phyloP scores from a whole-genome alignment of 2,797 vertebrate genomes.

The Channallabes apus region DNA sequence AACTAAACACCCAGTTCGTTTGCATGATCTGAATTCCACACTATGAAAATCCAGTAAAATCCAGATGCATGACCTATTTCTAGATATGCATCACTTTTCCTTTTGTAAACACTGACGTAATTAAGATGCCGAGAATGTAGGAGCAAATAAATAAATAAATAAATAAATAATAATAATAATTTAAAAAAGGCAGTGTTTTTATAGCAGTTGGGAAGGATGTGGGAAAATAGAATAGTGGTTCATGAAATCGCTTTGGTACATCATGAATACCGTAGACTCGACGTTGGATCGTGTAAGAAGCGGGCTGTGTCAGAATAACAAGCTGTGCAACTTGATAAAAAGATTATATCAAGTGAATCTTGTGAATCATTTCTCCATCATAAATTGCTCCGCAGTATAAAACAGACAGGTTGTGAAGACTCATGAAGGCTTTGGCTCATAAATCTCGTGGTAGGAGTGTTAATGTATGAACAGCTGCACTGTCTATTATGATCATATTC shows the following conservation, averaged over 20 bases:
- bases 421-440: neutral
- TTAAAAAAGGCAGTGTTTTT: neutral
- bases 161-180: no score
- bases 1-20: neutral
- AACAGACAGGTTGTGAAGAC: neutral
- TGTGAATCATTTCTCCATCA: neutral
- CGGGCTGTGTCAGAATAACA: neutral
- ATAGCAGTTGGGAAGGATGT: neutral
- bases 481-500: slow-evolving; percentile 26
- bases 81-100: neutral
- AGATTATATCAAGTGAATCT: neutral
- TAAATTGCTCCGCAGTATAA: neutral
- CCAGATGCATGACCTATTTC: neutral
- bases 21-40: neutral
- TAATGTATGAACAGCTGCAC: slow-evolving; percentile 22
- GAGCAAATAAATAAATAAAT: no score
- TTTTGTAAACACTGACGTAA: no score
- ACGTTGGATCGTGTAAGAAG: neutral
- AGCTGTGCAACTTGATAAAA: neutral
- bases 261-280: neutral
- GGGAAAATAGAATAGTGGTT: neutral
- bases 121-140: neutral
- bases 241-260: neutral
- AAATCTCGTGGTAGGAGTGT: neutral
- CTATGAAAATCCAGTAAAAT: neutral